Base-by-base conservation (phyloP, 2,113 vertebrate species). In the Etia nguti region DNA sequence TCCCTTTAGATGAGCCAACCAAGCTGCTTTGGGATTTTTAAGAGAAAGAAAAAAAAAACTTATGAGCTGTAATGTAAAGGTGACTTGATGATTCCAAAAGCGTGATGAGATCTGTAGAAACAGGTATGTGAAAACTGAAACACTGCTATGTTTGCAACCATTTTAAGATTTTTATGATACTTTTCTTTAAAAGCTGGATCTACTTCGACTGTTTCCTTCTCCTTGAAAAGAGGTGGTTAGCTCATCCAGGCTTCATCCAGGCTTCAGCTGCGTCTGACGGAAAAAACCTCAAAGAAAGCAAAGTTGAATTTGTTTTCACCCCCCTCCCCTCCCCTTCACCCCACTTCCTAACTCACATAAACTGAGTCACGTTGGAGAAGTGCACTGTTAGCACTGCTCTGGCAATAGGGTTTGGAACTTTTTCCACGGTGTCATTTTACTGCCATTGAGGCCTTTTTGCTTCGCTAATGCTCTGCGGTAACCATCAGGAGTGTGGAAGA, bases 341-440 rank as follows among this genome's bases (percentile, higher is more conserved):
- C 75, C 54, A 81, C 82, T 87, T 89, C 87, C 87, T 90, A 62
- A 2, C 80, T 80, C 88, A 55, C 80, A 87, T 36, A 73, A 86
- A 82, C 22, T 70, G 65, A 29, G 65, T 68, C 48, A 68, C 88
- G 59, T 75, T 12, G 9, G 54, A 90, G 90, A 93, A 90, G 22
- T 89, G 65, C 89, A 41, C 87, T 38, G 83, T 82, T 88, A 90
- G 88, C 90, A 85, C 88, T 89, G 73, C 87, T 90, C 31, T 91
- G 87, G 87, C 90, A 82, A 65, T 10, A 57, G 82, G 26, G 77
- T 86, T 89, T 52, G 55, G 55, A 80, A 52, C 54, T 41, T 85
- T 87, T 92, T 85, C 92, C 88, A 60, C 88, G 73, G 84, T 89
- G 73, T 91, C 82, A 18, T 86, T 88, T 93, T 91, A 88, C 92